A percentile compares a stretch with the other conserved stretches of the same genome.
These are phyloP conservation scores for Tuta absoluta DNA, from an alignment of 2,888 invertebrate species.

Conservation along the genomic window DNA sequence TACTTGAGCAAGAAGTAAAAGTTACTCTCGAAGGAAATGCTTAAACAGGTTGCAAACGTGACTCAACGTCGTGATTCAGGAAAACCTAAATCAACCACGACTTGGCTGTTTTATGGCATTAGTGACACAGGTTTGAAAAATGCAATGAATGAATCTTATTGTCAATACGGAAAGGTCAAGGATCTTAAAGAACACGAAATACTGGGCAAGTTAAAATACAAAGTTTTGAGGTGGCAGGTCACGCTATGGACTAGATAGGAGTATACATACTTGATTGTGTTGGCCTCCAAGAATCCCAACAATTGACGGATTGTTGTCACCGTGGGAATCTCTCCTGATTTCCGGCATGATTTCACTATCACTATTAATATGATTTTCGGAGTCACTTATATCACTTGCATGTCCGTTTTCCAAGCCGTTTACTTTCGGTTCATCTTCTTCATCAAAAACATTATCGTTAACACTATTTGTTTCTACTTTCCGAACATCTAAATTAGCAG, in stretches of 20 bases:
- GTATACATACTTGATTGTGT: constrained; percentile 75
- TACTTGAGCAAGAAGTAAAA: constrained; percentile 21
- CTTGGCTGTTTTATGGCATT: constrained; percentile 21
- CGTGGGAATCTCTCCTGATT: constrained; percentile 62
- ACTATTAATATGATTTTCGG: constrained; percentile 41
- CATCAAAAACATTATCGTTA: constrained; percentile 41
- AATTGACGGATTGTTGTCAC: constrained; percentile 72
- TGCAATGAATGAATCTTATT: constrained; percentile 24
- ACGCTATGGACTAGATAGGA: background rate
- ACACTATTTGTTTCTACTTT: constrained; percentile 39
- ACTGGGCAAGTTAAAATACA: background rate
- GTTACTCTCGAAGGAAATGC: constrained; percentile 16
- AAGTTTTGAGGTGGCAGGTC: background rate
- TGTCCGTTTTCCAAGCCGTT: constrained; percentile 50
- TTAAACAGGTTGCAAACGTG: constrained; percentile 19
- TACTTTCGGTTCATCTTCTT: constrained; percentile 41
- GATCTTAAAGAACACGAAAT: background rate
- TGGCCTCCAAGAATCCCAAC: constrained; percentile 79
- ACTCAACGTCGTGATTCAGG: constrained; percentile 17
- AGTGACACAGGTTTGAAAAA: constrained; percentile 24
- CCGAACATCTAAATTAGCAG: constrained; percentile 57
- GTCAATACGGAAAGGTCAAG: background rate
- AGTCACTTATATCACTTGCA: constrained; percentile 41
- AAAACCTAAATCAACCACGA: constrained; percentile 17
- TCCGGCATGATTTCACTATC: constrained; percentile 43